These are phyloP conservation scores for Poecilia velifera DNA, from an alignment of 2,797 vertebrate genomes.

Conservation along the genomic window DNA sequence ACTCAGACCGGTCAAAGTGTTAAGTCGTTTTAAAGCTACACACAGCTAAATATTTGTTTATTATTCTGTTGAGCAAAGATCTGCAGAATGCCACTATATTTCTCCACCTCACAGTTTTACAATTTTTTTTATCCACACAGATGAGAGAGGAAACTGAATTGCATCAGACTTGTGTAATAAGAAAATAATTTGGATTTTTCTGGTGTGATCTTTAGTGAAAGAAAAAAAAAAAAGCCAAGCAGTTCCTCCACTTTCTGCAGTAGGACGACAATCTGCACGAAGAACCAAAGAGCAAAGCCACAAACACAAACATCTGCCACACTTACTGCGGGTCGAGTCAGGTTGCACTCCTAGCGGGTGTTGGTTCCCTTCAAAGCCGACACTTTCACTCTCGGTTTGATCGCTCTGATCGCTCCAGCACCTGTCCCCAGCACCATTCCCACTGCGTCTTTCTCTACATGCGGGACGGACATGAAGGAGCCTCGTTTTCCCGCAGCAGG, in stretches of 20 bases:
- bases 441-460: conserved; percentile 26
- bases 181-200: too few species aligned
- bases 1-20: neutral
- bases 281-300: neutral
- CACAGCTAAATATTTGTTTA: neutral
- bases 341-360: conserved; percentile 25
- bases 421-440: conserved; percentile 63
- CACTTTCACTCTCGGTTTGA: conserved; percentile 30
- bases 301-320: conserved; percentile 29
- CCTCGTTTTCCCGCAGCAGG: conserved; percentile 53
- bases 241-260: neutral
- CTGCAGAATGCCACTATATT: neutral
- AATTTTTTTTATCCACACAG: neutral
- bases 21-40: neutral
- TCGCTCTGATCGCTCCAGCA: conserved; percentile 58
- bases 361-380: conserved; percentile 29
- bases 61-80: neutral
- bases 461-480: conserved; percentile 45
- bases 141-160: neutral
- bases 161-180: neutral
- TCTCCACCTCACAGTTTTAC: neutral
- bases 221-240: neutral
- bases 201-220: neutral
- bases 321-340: conserved; percentile 60
- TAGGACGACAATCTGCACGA: neutral